These are phyloP conservation scores for Polypedilum vanderplanki DNA, from an alignment of 1,140 invertebrate species.

Conservation along the genomic window DNA sequence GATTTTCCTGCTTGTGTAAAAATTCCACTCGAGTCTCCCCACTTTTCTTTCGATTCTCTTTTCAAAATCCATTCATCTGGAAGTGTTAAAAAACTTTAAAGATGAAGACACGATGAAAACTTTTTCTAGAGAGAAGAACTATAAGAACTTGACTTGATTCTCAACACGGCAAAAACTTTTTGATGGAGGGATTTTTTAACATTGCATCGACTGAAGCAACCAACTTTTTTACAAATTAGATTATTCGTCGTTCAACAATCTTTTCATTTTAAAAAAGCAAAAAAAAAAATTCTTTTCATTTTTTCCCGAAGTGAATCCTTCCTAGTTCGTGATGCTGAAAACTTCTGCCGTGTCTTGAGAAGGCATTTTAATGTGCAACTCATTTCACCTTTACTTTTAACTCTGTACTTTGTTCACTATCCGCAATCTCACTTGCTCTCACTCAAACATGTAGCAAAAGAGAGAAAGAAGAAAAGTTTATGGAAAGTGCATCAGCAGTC, in stretches of 20 bases:
- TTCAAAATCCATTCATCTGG: not conserved
- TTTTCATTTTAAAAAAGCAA: not conserved
- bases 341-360: not conserved
- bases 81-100: not conserved
- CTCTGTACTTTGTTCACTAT: not conserved
- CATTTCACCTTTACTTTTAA: not conserved
- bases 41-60: not conserved
- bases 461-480: not conserved
- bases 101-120: not conserved
- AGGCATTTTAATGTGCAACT: constrained; percentile 26
- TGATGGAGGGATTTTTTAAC: not conserved
- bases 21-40: too few species aligned
- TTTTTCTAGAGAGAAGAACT: not conserved
- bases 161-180: not conserved
- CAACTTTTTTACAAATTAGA: constrained; percentile 22
- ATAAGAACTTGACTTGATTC: constrained; percentile 1
- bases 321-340: not conserved
- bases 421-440: not conserved
- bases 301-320: not conserved
- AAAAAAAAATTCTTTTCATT: not conserved
- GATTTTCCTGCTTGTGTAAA: too few species aligned
- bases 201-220: not conserved
- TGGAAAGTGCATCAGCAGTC: not conserved
- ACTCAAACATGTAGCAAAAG: not conserved
- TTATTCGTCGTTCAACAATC: constrained; percentile 10